Evolutionary conservation across 2,113 vertebrate species (phyloP), one percentile per base, ranked within the genome.

Genomic region (Sigmodon hispidus): DNA sequence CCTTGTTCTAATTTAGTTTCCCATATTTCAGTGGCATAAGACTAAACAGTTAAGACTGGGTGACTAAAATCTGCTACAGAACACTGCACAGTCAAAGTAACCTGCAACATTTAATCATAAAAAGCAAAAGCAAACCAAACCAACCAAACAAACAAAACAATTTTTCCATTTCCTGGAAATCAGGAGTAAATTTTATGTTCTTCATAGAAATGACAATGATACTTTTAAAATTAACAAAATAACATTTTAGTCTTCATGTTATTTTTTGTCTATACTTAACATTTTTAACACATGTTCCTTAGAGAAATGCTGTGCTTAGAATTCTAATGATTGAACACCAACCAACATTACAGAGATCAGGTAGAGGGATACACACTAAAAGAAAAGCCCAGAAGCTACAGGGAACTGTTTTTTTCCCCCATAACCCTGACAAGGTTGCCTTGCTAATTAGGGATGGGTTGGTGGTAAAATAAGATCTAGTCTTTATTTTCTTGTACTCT

Each of bases 191-290:
- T 75, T 26, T 57, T 63, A 89, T 96, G 22, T 29, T 55, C 1
- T 95, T 89, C 59, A 59, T 19, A 73, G 43, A 95, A 87, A 92
- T 89, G 61, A 90, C 75, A 93, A 90, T 80, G 50, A 59, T 73
- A 43, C 0, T 55, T 76, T 90, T 93, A 90, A 94, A 94, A 92
- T 92, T 11, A 94, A 92, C 26, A 83, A 84, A 85, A 59, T 92
- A 81, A 63, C 77, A 95, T 89, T 93, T 92, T 96, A 91, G 61
- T 89, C 73, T 57, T 24, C 67, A 15, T 52, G 24, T 0, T n/a
- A n/a, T 72, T 43, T 95, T 76, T 96, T 94, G 95, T 95, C 76
- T 89, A 86, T 79, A 95, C 96, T 96, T 97, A 93, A 86, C 91
- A 96, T 91, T 43, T 69, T 61, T 48, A 95, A 85, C 8, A 94